Percentiles rank a stretch among this genome's conserved stretches.
Evolutionary conservation across 2,888 invertebrate species (phyloP).

Genomic region (Tiphia femorata): DNA sequence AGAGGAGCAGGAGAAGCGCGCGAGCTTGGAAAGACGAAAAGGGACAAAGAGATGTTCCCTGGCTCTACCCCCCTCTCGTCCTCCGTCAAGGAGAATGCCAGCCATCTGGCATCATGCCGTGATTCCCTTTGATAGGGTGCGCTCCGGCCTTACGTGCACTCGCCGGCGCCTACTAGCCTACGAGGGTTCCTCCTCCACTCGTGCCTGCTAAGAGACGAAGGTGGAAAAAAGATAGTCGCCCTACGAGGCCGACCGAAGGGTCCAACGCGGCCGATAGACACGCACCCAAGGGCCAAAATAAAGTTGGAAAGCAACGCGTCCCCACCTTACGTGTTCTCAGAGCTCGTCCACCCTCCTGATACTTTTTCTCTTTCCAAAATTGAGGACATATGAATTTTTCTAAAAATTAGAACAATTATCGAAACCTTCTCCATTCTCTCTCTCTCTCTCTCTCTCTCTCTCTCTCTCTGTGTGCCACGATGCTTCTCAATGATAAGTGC

Average conservation of each 20-base stretch:
- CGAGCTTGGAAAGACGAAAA: constrained; percentile 1
- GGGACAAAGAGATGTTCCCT: constrained; percentile 28
- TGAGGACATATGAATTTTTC: too few species aligned
- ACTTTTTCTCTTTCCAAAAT: too few species aligned
- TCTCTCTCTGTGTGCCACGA: not conserved
- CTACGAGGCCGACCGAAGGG: too few species aligned
- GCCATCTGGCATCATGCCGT: constrained; percentile 44
- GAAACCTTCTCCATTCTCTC: too few species aligned
- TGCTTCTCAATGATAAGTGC: too few species aligned
- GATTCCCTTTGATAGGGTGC: constrained; percentile 16
- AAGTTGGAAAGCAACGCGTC: too few species aligned
- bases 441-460: not conserved
- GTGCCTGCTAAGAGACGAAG: too few species aligned
- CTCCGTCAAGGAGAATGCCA: constrained; percentile 33
- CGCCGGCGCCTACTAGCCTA: constrained; percentile 45
- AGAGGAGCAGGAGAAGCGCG: not conserved
- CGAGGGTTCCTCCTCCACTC: constrained; percentile 9
- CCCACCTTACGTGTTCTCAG: too few species aligned
- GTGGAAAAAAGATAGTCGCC: not conserved
- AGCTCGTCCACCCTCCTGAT: too few species aligned
- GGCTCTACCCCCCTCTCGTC: constrained; percentile 10
- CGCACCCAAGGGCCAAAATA: too few species aligned
- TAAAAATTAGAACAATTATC: too few species aligned
- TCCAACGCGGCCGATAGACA: too few species aligned
- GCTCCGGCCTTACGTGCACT: constrained; percentile 12